These are phyloP conservation scores for Graphium colonna DNA, from an alignment of 2,888 invertebrate species.

Conservation along the genomic window DNA sequence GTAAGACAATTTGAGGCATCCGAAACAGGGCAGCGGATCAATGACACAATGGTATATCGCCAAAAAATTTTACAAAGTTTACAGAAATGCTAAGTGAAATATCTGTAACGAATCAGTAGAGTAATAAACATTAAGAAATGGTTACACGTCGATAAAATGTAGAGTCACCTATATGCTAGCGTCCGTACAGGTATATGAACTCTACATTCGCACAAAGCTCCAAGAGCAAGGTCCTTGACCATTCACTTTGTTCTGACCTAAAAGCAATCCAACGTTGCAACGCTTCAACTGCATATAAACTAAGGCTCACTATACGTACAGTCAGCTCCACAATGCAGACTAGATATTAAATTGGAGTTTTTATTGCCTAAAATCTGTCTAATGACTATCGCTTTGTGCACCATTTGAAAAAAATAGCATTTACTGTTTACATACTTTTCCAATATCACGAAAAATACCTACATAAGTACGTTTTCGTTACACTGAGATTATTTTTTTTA, in stretches of 20 bases:
- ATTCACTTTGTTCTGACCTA: slow-evolving; percentile 36
- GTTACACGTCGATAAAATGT: background rate
- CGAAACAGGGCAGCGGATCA: too few relatives aligned
- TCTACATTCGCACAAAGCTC: slow-evolving; percentile 34
- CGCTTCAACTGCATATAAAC: slow-evolving; percentile 24
- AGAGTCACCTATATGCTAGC: background rate
- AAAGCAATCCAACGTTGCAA: slow-evolving; percentile 23
- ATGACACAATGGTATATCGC: too few relatives aligned
- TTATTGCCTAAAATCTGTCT: background rate
- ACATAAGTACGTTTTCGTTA: too few relatives aligned
- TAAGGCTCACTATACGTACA: background rate
- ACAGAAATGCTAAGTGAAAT: too few relatives aligned
- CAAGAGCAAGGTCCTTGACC: slow-evolving; percentile 33
- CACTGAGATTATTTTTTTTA: too few relatives aligned
- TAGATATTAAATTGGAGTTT: background rate
- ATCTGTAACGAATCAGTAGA: too few relatives aligned
- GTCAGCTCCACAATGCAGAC: slow-evolving; percentile 2
- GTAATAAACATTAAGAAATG: background rate
- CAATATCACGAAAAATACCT: too few relatives aligned
- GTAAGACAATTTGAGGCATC: too few relatives aligned
- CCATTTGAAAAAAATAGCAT: too few relatives aligned
- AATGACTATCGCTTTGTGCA: background rate
- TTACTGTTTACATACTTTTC: too few relatives aligned
- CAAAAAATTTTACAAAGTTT: too few relatives aligned
- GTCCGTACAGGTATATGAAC: slow-evolving; percentile 18